These are phyloP conservation scores for Okapia johnstoni DNA, from an alignment of 2,113 vertebrate genomes.

Conservation along the genomic window DNA sequence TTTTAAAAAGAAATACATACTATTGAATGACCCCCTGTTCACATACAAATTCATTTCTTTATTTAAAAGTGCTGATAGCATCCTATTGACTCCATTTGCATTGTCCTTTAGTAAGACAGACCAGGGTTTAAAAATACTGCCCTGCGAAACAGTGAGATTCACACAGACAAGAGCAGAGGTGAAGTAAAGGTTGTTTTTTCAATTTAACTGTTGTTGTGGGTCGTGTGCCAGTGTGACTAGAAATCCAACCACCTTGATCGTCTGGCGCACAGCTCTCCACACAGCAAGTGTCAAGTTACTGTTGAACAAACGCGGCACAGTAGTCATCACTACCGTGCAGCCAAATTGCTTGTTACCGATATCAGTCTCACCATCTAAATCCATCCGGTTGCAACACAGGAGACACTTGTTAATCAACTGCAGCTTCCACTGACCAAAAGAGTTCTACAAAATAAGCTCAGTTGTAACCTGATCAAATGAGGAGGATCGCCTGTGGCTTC, in stretches of 20 bases:
- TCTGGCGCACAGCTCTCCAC: background rate
- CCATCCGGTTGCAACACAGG: background rate
- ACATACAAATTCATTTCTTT: background rate
- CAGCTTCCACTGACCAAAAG: background rate
- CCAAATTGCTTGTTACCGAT: background rate
- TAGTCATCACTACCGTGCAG: accelerated
- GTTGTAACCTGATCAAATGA: background rate
- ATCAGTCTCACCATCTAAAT: background rate
- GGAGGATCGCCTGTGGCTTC: background rate
- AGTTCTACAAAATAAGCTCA: background rate
- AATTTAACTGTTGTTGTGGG: background rate
- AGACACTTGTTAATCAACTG: background rate
- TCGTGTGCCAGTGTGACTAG: background rate
- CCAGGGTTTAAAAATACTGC: background rate
- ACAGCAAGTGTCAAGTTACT: background rate
- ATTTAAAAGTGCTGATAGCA: background rate
- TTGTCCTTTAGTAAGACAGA: background rate
- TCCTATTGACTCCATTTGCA: background rate
- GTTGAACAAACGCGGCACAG: background rate
- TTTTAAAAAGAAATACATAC: background rate
- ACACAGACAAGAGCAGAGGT: no score
- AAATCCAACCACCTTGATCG: background rate
- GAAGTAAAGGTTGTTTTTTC: background rate
- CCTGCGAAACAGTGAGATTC: background rate
- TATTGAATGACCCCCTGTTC: background rate